phyloP scores from a whole-genome alignment of 2,797 vertebrate genomes.

The Macroramphosus scolopax region DNA sequence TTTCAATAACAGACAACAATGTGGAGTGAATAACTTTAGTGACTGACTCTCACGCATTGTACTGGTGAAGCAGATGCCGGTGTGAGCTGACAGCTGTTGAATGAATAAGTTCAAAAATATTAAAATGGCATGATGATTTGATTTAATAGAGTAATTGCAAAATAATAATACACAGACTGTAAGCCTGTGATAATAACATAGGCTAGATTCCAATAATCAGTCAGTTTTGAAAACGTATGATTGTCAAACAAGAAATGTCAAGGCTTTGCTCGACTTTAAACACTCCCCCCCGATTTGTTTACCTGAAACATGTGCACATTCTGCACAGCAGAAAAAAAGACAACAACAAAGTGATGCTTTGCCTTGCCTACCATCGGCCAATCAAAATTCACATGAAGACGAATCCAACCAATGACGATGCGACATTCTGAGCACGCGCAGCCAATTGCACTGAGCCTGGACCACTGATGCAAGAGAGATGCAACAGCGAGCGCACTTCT shows the following conservation, averaged over 20 bases:
- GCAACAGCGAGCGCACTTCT: conserved; percentile 70
- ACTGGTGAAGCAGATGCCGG: neutral
- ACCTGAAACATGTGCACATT: conserved; percentile 78
- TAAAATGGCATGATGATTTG: neutral
- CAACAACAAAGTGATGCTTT: conserved; percentile 43
- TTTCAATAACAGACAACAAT: conserved; percentile 7
- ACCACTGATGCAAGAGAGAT: conserved; percentile 83
- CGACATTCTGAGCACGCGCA: conserved; percentile 27
- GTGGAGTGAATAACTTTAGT: conserved; percentile 9
- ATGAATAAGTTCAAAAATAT: neutral
- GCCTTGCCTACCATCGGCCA: conserved; percentile 68
- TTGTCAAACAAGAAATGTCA: too few species aligned
- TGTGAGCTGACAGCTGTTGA: conserved; percentile 10
- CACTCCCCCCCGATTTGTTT: conserved; percentile 75
- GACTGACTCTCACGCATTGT: conserved; percentile 2
- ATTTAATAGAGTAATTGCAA: neutral
- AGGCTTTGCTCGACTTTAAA: conserved; percentile 9
- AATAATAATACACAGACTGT: neutral
- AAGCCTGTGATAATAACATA: neutral
- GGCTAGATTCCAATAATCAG: neutral
- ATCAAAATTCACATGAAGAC: conserved; percentile 57
- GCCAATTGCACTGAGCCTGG: conserved; percentile 66
- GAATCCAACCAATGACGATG: conserved; percentile 65
- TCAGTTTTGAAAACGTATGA: neutral
- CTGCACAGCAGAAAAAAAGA: conserved; percentile 59